Base-by-base conservation (phyloP, 2,888 invertebrate species). In the Drosophila siamana region DNA sequence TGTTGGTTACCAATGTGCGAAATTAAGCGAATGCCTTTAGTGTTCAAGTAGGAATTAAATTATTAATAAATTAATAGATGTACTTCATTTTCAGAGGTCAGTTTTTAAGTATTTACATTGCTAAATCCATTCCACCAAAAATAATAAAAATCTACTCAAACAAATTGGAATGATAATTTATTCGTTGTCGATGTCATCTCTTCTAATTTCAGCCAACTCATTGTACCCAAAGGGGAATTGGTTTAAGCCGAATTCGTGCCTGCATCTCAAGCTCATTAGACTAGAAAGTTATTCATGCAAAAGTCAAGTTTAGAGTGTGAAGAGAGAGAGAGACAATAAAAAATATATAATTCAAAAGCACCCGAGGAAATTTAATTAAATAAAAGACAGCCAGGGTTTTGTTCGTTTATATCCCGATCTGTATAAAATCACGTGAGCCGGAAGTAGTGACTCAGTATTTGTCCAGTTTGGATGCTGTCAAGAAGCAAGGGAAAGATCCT, bases 221-320 rank as follows among this genome's bases (percentile, higher is more conserved):
- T 40, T 48, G 38, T 26, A 41, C 36, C 13, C 11, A 15, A 26
- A 38, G 36, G 8, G 15, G 13, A 54, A 9, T 54, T 9, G 11
- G 7, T 41, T 54, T 38, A 22, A 19, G 28, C 11, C 11, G 4
- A 52, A 11, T 9, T 13, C 26, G 6, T 52, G 40, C 3, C 30
- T 51, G 52, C 24, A 28, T 54, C 3, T 5, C 7, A 26, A 33
- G 47, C 43, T 55, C 26, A 64, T 64, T 65, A 56, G 26, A 9
- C 67, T 56, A 65, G 66, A 67, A 67, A 67, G 56, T 51, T 56
- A 51, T 51, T 67, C 50, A 51, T 16, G 36, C 48, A 11, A 33
- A 33, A n/a, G 4, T 1, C 33, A n/a, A 33, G 11, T n/a, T 33
- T 33, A n/a, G 33, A 33, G 33, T 15, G 36, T 15, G 16, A 15